Base-by-base conservation (phyloP, 2,888 invertebrate genomes). In the Labia minor region DNA sequence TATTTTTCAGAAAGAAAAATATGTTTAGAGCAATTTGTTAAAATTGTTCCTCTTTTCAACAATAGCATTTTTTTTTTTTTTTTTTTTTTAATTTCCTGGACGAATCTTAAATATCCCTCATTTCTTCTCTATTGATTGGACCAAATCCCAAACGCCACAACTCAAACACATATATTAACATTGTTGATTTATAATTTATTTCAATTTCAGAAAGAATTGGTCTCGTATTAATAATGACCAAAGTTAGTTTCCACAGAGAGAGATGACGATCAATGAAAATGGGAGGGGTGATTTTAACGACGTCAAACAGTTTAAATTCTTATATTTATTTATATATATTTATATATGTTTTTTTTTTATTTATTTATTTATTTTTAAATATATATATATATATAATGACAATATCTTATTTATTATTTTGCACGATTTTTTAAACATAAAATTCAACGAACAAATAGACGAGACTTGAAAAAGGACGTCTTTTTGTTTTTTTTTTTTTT, bases 101-200 rank as follows among this genome's bases (percentile, higher is more conserved):
- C 49, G 49, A 49, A 49, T 49, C 49, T 49, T 49, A 49, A 49
- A 49, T 16, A 49, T 49, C 49, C 16, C 49, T 49, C 49, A 49
- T 49, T 49, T 49, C 49, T 49, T 49, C 49, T 49, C 49, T 49
- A 49, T 16, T 49, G 16, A 49, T 49, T 49, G 49, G 49, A 49
- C 49, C 49, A 49, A 49, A 49, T 49, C 49, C 49, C 49, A 49
- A 49, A 49, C 49, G 49, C 49, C 49, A 49, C 49, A 49, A 26
- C 49, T 49, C 49, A 49, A 10, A n/a, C 16, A 49, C 49, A 49
- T 49, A n/a, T 4, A 49, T n/a, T n/a, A n/a, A 49, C 49, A 49
- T 49, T 49, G 14, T 49, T 10, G 14, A n/a, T 49, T n/a, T n/a
- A 49, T 49, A 49, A n/a, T 49, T 49, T 49, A 49, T 49, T 49